Evolutionary conservation across 2,888 invertebrate species (phyloP), one percentile per base, ranked within the genome.

Genomic region (Esperia sulphurella): DNA sequence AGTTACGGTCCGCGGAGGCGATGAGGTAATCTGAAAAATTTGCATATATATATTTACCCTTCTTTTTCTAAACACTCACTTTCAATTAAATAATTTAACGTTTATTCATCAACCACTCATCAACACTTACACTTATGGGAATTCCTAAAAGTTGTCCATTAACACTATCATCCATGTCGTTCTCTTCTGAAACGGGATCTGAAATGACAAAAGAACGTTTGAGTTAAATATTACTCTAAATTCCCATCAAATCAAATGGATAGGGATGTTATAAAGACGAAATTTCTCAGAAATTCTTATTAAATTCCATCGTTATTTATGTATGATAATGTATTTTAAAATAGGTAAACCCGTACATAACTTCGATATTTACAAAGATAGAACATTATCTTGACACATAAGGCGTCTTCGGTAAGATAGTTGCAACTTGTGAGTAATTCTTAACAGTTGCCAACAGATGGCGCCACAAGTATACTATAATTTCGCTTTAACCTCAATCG

Each of bases 91-190:
- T 38, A 13, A 6, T 43, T 40, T 29, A 9, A 7, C 14, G 29
- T 8, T 38, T 49, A 40, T 41, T 45, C 41, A 28, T 44, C 5
- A 30, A n/a, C n/a, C n/a, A n/a, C n/a, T 10, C 33, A 33, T 33
- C 40, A 45, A 28, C 53, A 85, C 88, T 86, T 72, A 89, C 89
- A 80, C 77, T 86, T 68, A 84, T 71, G 58, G 84, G 83, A 59
- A 87, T 81, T 75, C 88, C 87, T 77, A 87, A 65, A 57, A 86
- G 74, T 70, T 83, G 85, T 49, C 81, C 85, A 59, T 81, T 88
- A 33, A 80, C 61, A 61, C 65, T 71, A 42, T 80, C 83, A 53
- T 85, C 82, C 58, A 21, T 21, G 21, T 71, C 71, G 46, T 79
- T 83, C 41, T 87, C 85, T 53, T 86, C 86, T 44, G 66, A 57